Conservation (phyloP, 2,113 vertebrate species). For the Lipotes vexillifer region DNA sequence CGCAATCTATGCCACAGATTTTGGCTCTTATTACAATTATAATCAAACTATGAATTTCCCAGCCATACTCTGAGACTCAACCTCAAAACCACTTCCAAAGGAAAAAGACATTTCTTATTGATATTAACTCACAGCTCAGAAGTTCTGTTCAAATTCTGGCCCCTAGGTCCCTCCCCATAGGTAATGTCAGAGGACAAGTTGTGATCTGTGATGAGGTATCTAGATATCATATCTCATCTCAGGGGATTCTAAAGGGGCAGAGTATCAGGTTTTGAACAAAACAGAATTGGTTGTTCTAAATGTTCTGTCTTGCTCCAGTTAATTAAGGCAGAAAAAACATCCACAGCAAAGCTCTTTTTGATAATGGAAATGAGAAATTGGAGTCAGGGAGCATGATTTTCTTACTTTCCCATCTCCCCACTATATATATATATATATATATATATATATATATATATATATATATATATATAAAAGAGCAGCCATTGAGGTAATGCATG, state of each 20-base stretch:
- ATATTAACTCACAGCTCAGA: not conserved
- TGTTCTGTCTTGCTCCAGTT: not conserved
- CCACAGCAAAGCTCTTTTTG: not conserved
- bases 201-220: not conserved
- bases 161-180: not conserved
- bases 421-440: not conserved
- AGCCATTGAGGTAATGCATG: not conserved
- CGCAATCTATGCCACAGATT: not conserved
- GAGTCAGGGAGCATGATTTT: not conserved
- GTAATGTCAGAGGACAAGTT: not conserved
- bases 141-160: not conserved
- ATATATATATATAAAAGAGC: not conserved
- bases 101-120: not conserved
- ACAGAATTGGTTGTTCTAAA: not conserved
- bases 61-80: not conserved
- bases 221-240: not conserved
- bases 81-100: not conserved
- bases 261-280: not conserved
- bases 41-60: not conserved
- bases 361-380: slow-evolving; percentile 30
- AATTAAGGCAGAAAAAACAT: slow-evolving; percentile 28
- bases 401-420: not conserved
- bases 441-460: not conserved
- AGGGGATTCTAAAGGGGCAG: not conserved
- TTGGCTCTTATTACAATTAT: not conserved